phyloP scores from a whole-genome alignment of 2,888 invertebrate species.

The Gortyna flavago region DNA sequence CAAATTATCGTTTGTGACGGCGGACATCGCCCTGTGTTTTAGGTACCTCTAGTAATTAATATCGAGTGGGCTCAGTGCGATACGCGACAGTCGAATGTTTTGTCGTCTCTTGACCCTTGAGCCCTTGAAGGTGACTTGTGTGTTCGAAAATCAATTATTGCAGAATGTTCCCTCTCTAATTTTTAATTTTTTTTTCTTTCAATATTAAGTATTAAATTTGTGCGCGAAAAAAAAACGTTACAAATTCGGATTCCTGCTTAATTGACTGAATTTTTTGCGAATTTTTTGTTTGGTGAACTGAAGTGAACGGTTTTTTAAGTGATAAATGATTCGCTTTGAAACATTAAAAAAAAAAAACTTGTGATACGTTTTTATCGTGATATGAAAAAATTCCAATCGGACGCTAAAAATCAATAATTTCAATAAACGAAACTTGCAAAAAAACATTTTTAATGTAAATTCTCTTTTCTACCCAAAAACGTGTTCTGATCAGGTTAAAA shows the following conservation, averaged over 20 bases:
- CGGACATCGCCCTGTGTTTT: conserved; percentile 78
- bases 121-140: conserved; percentile 68
- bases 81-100: conserved; percentile 75
- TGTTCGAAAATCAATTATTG: conserved; percentile 53
- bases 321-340: neutral
- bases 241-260: neutral
- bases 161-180: conserved; percentile 50
- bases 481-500: neutral
- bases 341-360: neutral
- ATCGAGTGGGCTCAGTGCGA: conserved; percentile 75
- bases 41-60: conserved; percentile 70
- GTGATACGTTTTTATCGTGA: neutral
- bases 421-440: neutral
- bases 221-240: conserved; percentile 45
- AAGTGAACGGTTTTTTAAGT: neutral
- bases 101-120: conserved; percentile 74
- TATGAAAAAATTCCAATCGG: neutral
- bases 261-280: neutral
- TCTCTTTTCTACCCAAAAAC: neutral
- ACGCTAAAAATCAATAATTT: neutral
- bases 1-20: conserved; percentile 84
- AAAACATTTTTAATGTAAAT: neutral
- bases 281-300: neutral
- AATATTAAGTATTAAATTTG: conserved; percentile 4
- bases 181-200: conserved; percentile 1